Percentiles rank a stretch among this genome's conserved stretches.
Evolutionary conservation across 1,140 invertebrate genomes (phyloP).

Genomic region (Drosophila truncata): DNA sequence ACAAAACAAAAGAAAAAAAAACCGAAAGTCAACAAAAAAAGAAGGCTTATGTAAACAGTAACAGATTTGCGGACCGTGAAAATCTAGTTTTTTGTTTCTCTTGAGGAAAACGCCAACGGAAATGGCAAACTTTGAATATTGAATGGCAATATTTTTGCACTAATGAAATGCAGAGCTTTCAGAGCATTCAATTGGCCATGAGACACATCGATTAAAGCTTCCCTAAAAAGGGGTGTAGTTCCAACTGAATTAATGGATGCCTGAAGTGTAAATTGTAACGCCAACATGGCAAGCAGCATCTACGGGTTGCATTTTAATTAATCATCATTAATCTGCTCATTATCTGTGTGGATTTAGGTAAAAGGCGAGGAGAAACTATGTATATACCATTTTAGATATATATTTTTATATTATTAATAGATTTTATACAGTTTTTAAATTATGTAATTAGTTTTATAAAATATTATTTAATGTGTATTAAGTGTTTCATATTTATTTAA

Average conservation of each 20-base stretch:
- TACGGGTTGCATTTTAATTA: slow-evolving; percentile 19
- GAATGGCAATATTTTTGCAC: slow-evolving; percentile 32
- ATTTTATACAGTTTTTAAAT: no score
- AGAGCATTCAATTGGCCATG: slow-evolving; percentile 67
- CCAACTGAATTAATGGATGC: slow-evolving; percentile 46
- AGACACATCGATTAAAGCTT: slow-evolving; percentile 41
- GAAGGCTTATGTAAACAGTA: slow-evolving; percentile 48
- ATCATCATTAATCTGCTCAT: slow-evolving; percentile 7
- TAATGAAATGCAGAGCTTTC: slow-evolving; percentile 51
- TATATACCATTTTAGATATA: not conserved
- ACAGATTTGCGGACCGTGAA: slow-evolving; percentile 67
- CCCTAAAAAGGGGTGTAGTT: slow-evolving; percentile 13
- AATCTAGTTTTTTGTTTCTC: slow-evolving; percentile 23
- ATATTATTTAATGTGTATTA: no score
- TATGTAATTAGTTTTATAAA: no score
- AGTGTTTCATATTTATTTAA: not conserved
- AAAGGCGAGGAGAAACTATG: not conserved
- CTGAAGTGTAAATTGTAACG: slow-evolving; percentile 62
- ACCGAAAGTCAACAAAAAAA: slow-evolving; percentile 27
- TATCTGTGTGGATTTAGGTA: not conserved
- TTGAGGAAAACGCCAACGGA: slow-evolving; percentile 29
- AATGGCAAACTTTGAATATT: slow-evolving; percentile 41
- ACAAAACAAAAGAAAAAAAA: slow-evolving; percentile 8
- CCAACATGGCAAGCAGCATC: slow-evolving; percentile 44
- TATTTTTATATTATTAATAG: no score